These are phyloP conservation scores for Myiozetetes cayanensis DNA, from an alignment of 2,113 vertebrate genomes.

Conservation along the genomic window DNA sequence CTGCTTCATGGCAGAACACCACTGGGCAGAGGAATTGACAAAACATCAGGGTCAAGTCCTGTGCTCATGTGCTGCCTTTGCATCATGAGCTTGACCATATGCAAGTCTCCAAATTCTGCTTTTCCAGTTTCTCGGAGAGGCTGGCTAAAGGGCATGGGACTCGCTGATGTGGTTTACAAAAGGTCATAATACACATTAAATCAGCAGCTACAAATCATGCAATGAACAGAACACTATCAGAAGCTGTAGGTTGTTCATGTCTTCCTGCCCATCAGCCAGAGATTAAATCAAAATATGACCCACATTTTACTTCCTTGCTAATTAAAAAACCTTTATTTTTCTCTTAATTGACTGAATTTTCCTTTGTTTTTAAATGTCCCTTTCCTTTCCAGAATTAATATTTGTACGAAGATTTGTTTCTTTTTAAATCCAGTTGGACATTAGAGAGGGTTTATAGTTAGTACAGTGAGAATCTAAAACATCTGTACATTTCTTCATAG, in stretches of 20 bases:
- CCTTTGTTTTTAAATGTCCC: not conserved
- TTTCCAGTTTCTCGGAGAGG: not conserved
- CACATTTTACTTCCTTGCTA: not conserved
- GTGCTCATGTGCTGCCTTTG: not conserved
- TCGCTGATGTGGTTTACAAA: not conserved
- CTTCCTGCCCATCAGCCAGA: not conserved
- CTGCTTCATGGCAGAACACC: not conserved
- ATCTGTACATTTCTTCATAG: not conserved
- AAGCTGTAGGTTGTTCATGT: not conserved
- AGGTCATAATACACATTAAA: not conserved
- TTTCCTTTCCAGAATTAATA: not conserved
- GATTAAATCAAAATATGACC: not conserved
- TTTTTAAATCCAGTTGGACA: not conserved
- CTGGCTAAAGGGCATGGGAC: not conserved
- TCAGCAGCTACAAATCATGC: not conserved
- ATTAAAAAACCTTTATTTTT: not conserved
- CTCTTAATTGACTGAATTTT: not conserved
- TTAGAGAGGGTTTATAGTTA: not conserved
- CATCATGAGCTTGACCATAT: not conserved
- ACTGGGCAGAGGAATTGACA: fast-evolving
- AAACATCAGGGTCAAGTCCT: not conserved
- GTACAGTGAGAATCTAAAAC: not conserved
- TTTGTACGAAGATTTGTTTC: not conserved
- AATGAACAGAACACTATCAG: not conserved
- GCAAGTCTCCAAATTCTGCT: not conserved